Evolutionary conservation across 2,113 vertebrate species (phyloP), one percentile per base, ranked within the genome.

Genomic region (human (Homo sapiens)): DNA sequence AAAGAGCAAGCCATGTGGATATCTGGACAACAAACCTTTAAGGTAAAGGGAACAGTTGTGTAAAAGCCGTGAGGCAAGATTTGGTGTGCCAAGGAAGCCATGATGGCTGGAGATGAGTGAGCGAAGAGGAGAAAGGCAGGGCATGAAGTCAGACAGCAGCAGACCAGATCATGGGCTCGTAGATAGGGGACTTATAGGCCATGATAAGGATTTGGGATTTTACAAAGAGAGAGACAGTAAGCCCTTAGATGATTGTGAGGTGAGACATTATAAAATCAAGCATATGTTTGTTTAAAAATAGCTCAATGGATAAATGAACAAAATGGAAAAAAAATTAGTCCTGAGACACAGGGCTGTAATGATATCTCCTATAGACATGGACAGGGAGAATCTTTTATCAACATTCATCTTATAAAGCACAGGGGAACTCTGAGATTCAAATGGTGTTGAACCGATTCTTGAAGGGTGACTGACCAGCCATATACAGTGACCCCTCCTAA

Each of bases 121-220:
- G 5, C 10, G 0, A 32, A 57, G 32, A 78, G 38, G 57, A 30
- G 40, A 52, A 30, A 6, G 11, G 32, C 1, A 68, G 22, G 6
- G 0, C 57, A 18, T 25, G 82, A 35, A 20, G 20, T 22, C 18
- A 81, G 70, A 27, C 7, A 12, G 22, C 4, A 48, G 14, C 30
- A 91, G 52, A 20, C 23, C 25, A 35, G 57, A 13, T 20, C 61
- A 64, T 14, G 27, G 27, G 61, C 68, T 11, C 8, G 4, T 0
- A 45, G 2, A 4, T 0, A 40, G 1, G 20, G 50, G 3, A 13
- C 16, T 6, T 35, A 5, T 7, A 32, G 73, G 22, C 3, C 38
- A 66, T 40, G 23, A 14, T 11, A 27, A 75, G 40, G 8, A 12
- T 43, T 86, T 68, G n/a, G 48, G 14, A 72, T 43, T 32, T 57